Percentiles rank a stretch among this genome's conserved stretches.
phyloP scores from a whole-genome alignment of 1,140 invertebrate species.

The Gryon sp. region DNA sequence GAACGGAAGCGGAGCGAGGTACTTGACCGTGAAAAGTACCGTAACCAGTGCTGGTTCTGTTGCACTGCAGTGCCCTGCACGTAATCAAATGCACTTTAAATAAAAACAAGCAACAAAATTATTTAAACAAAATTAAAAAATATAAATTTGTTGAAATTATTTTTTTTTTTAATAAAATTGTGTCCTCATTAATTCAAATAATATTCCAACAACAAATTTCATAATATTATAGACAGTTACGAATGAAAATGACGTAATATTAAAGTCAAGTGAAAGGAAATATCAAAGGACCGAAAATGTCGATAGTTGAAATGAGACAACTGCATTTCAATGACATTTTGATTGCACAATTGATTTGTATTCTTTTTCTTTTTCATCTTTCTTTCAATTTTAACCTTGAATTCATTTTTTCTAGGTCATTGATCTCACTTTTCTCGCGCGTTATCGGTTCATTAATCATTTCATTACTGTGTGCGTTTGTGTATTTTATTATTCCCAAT shows the following conservation, averaged over 20 bases:
- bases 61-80: conserved; percentile 58
- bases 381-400: no score
- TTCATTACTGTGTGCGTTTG: conserved; percentile 14
- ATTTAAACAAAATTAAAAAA: conserved; percentile 3
- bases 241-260: no score
- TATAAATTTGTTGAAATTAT: no score
- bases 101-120: neutral
- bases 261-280: no score
- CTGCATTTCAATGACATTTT: no score
- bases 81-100: conserved; percentile 16
- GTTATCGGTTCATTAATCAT: conserved; percentile 9
- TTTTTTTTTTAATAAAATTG: no score
- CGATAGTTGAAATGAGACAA: no score
- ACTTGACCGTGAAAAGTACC: conserved; percentile 79
- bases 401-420: conserved; percentile 18
- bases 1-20: conserved; percentile 75
- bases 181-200: no score
- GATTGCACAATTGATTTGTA: neutral
- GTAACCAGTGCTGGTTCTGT: conserved; percentile 69
- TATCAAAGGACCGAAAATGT: no score
- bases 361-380: no score
- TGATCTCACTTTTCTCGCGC: conserved; percentile 11
- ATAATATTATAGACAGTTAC: no score
- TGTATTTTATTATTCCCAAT: neutral
- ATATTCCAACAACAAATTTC: no score